phyloP scores from a whole-genome alignment of 2,888 invertebrate species.

The Ernsta delagoae region DNA sequence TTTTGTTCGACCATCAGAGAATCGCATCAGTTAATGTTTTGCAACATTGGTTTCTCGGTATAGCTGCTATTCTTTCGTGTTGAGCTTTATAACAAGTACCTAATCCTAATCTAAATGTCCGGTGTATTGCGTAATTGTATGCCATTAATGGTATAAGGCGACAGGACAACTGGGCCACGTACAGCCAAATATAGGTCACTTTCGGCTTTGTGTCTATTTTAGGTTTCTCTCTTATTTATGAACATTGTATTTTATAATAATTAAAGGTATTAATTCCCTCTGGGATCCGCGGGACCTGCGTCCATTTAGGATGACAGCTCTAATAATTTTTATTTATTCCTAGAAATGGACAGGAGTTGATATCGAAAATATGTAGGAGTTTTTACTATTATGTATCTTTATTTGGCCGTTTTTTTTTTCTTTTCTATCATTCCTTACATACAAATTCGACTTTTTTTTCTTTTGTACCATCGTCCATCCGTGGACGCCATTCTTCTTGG shows the following conservation, averaged over 20 bases:
- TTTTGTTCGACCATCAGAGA: not conserved
- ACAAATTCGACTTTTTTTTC: too few relatives aligned
- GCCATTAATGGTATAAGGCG: slow-evolving; percentile 35
- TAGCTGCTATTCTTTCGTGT: not conserved
- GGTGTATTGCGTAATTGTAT: slow-evolving; percentile 33
- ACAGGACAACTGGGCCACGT: slow-evolving; percentile 34
- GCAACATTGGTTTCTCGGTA: not conserved
- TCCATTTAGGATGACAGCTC: not conserved
- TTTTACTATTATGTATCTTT: too few relatives aligned
- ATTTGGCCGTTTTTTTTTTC: too few relatives aligned
- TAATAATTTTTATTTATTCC: not conserved
- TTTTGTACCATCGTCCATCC: too few relatives aligned
- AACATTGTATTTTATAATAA: too few relatives aligned
- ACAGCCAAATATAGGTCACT: slow-evolving; percentile 21
- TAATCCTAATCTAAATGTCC: slow-evolving; percentile 28
- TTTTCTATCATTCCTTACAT: too few relatives aligned
- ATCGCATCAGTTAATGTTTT: not conserved
- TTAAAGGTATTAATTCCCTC: too few relatives aligned
- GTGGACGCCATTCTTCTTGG: too few relatives aligned
- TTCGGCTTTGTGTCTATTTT: slow-evolving; percentile 29
- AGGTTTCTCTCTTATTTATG: not conserved
- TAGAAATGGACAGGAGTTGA: too few relatives aligned
- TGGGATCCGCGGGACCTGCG: too few relatives aligned
- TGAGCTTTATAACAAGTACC: not conserved
- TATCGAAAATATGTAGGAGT: too few relatives aligned